phyloP scores from a whole-genome alignment of 2,888 invertebrate species.

The Dyspetes luteomarginatus region DNA sequence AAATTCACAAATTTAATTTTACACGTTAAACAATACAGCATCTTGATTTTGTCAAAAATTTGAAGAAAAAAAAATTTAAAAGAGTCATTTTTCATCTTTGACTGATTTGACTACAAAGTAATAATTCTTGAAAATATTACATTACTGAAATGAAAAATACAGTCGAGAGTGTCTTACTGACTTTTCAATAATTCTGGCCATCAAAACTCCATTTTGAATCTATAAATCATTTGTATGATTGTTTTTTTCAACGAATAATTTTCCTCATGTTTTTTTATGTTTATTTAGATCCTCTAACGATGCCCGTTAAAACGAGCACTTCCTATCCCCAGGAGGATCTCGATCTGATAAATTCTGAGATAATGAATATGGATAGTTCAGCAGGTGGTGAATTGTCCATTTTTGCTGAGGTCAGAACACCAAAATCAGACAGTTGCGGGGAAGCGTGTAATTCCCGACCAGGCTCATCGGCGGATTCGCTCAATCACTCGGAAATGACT shows the following conservation, averaged over 20 bases:
- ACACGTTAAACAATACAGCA: no score
- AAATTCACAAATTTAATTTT: no score
- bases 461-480: constrained; percentile 71
- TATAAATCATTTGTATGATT: no score
- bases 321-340: constrained; percentile 79
- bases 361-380: constrained; percentile 70
- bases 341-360: constrained; percentile 77
- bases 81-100: no score
- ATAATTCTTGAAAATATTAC: no score
- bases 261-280: neutral
- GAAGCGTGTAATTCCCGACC: constrained; percentile 71
- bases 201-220: no score
- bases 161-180: no score
- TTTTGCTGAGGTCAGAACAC: constrained; percentile 47
- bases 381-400: constrained; percentile 41
- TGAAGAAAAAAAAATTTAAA: neutral
- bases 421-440: constrained; percentile 64
- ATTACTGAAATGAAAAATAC: no score
- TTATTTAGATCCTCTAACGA: constrained; percentile 76
- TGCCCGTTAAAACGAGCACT: constrained; percentile 75
- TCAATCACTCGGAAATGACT: constrained; percentile 65
- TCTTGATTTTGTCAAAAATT: no score
- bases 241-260: neutral
- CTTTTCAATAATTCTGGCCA: no score
- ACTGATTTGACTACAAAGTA: no score